Base-by-base conservation (phyloP, 2,113 vertebrate species). In the Halichoeres trimaculatus region DNA sequence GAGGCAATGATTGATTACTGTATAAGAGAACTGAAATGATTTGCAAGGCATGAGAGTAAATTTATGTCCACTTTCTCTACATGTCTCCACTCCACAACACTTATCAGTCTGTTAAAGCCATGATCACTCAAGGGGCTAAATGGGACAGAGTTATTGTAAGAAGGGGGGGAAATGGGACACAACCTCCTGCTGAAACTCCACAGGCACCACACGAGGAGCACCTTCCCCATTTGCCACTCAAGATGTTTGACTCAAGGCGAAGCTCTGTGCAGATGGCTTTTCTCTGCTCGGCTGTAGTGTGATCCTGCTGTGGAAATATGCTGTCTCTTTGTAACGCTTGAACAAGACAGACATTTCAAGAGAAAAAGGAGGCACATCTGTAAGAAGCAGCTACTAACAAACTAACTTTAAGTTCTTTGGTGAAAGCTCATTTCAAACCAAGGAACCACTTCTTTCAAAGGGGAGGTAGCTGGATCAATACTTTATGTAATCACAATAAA, bases 221-320 rank as follows among this genome's bases (percentile, higher is more conserved):
- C 73, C 74, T 80, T 77, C 68, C 58, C 79, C 80, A 81, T 81
- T 90, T 81, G 83, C 76, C 68, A 7, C 71, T 82, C 78, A 88
- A 89, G 83, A 88, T 87, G 88, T 87, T 88, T 80, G 78, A 85
- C 84, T 87, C 79, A 71, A 85, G 83, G 70, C 76, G 8, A 76
- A 77, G 62, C 54, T 66, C 6, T 41, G 57, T 75, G 59, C 83
- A 88, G 79, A 85, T 88, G 80, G 79, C 70, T 81, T 81, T 76
- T 87, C 79, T 78, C 71, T 74, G 66, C 78, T 80, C 76, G 10
- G 54, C 66, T 82, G 74, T 86, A 58, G 77, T 76, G 76, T 72
- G 64, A 80, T 71, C 73, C 73, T 73, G 70, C 68, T 86, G 77
- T 82, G 73, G 61, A 81, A 76, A 81, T 70, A 45, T 74, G 81